phyloP scores from a whole-genome alignment of 92 coral and sea anemone species.

The Plumapathes pennacea region DNA sequence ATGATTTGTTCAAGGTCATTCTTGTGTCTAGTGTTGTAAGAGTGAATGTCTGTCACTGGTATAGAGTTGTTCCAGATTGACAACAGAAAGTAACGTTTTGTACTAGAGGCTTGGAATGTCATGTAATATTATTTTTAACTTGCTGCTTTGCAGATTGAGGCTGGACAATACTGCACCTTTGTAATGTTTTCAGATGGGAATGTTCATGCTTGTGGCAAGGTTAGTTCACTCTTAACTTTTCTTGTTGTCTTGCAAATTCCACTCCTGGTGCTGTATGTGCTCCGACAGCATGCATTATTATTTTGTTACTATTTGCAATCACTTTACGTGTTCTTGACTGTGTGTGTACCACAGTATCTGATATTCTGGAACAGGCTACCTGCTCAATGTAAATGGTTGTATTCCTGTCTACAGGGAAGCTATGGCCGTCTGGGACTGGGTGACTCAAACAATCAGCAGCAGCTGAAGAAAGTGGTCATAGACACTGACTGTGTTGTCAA shows the following conservation, averaged over 20 bases:
- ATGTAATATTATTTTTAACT: too few relatives aligned
- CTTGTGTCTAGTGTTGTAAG: too few relatives aligned
- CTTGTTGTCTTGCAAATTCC: neutral
- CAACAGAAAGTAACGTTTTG: too few relatives aligned
- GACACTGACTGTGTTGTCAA: slow-evolving; percentile 63
- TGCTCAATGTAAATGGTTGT: too few relatives aligned
- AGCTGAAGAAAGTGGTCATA: slow-evolving; percentile 63
- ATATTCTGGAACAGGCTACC: too few relatives aligned
- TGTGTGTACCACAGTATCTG: too few relatives aligned
- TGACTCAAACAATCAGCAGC: slow-evolving; percentile 75
- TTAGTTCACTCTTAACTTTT: slow-evolving; percentile 1
- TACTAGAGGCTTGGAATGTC: too few relatives aligned
- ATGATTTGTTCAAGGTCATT: too few relatives aligned
- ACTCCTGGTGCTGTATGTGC: too few relatives aligned
- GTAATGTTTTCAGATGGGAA: slow-evolving; percentile 71
- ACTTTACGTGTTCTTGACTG: neutral
- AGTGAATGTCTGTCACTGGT: too few relatives aligned
- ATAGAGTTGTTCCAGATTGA: too few relatives aligned
- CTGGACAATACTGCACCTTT: slow-evolving; percentile 88
- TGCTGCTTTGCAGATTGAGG: slow-evolving; percentile 59
- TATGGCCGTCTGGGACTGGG: slow-evolving; percentile 89
- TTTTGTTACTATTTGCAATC: neutral
- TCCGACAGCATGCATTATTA: too few relatives aligned
- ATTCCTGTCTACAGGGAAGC: slow-evolving; percentile 56
- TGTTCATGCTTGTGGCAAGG: slow-evolving; percentile 92